Percentiles rank a stretch among this genome's conserved stretches.
These are phyloP conservation scores for Diacarnus erythraeanus DNA, from an alignment of 37 sponge, comb jelly and placozoan genomes.

Conservation along the genomic window DNA sequence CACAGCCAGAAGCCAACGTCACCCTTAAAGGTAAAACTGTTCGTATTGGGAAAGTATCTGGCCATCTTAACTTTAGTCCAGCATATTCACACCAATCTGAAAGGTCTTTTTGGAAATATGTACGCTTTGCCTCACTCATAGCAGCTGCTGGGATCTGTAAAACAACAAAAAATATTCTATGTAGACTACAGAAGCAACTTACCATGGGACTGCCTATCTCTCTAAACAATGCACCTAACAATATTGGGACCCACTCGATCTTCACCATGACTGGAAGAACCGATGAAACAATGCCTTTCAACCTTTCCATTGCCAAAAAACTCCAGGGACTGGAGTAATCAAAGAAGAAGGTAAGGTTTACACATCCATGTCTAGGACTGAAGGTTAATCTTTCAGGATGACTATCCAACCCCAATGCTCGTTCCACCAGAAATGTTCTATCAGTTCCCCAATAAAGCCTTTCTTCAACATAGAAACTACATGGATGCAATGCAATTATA, in stretches of 20 bases:
- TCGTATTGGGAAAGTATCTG: conserved; percentile 75
- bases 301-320: conserved; percentile 58
- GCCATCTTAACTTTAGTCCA: conserved; percentile 38
- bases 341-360: conserved; percentile 78
- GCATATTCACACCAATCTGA: conserved; percentile 64
- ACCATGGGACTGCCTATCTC: conserved; percentile 80
- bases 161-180: background rate
- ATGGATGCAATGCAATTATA: background rate
- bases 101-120: conserved; percentile 57
- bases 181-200: background rate
- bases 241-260: conserved; percentile 84
- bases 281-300: conserved; percentile 30
- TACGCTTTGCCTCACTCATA: conserved; percentile 62
- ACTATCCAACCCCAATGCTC: conserved; percentile 62
- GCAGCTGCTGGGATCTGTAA: conserved; percentile 56
- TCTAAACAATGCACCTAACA: conserved; percentile 86
- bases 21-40: conserved; percentile 80
- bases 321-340: conserved; percentile 90
- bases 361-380: conserved; percentile 12
- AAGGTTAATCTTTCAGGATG: conserved; percentile 53
- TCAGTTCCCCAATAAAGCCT: conserved; percentile 88
- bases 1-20: conserved; percentile 61
- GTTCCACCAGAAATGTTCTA: conserved; percentile 75
- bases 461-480: conserved; percentile 72
- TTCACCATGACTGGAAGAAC: conserved; percentile 45